phyloP scores from a whole-genome alignment of 1,140 invertebrate species.

The Limonius californicus region DNA sequence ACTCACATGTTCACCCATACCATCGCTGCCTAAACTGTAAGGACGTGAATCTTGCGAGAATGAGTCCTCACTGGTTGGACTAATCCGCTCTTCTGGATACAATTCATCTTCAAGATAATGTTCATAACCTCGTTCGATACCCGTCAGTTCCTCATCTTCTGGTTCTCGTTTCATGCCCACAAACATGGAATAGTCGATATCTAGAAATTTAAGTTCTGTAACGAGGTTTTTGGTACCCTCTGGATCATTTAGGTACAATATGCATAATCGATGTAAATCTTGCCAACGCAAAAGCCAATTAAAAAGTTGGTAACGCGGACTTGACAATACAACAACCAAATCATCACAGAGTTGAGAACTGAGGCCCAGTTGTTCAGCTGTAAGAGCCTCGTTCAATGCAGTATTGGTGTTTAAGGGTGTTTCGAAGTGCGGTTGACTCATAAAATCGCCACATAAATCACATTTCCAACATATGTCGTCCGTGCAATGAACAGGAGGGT shows the following conservation, averaged over 20 bases:
- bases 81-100: conserved; percentile 27
- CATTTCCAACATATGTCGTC: conserved; percentile 41
- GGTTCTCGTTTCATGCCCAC: conserved; percentile 53
- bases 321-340: conserved; percentile 57
- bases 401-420: conserved; percentile 39
- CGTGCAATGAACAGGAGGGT: conserved; percentile 32
- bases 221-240: conserved; percentile 57
- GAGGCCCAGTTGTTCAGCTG: conserved; percentile 52
- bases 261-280: conserved; percentile 55
- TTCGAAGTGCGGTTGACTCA: conserved; percentile 36
- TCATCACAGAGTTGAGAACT: conserved; percentile 59
- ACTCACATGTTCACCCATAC: conserved; percentile 22
- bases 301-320: conserved; percentile 59
- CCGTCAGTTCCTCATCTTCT: conserved; percentile 42
- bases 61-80: conserved; percentile 22
- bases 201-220: conserved; percentile 60
- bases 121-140: conserved; percentile 59
- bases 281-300: conserved; percentile 60
- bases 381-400: conserved; percentile 40
- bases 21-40: conserved; percentile 31
- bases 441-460: conserved; percentile 39
- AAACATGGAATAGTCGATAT: conserved; percentile 63
- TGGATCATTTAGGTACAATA: conserved; percentile 56
- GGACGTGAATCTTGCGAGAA: conserved; percentile 24
- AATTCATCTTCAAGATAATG: conserved; percentile 42